Base-by-base conservation (phyloP, 2,888 invertebrate species). In the Trisateles emortualis region DNA sequence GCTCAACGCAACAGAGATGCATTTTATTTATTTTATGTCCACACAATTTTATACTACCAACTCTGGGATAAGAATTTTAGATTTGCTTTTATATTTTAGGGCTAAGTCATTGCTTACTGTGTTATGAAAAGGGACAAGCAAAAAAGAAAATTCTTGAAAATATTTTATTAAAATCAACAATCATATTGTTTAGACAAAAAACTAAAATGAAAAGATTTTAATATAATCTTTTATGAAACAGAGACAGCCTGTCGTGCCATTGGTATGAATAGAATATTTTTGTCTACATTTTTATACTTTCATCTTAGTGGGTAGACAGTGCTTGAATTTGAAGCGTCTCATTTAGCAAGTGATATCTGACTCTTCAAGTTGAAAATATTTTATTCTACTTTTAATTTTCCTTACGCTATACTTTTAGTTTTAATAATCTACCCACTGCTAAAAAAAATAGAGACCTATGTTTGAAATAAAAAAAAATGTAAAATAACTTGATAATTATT, bases 1-100 rank as follows among this genome's bases (percentile, higher is more conserved):
- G 72, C 63, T 59, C 71, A 72, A 77, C 76, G 68, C 68, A 63
- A 64, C 67, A 54, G 66, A 68, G 73, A 68, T 73, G 72, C 64
- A 68, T 57, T 72, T 69, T 78, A 68, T 73, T 73, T 74, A 68
- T 68, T 68, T 71, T 75, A 76, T 68, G 59, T n/a, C 32, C 26
- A 4, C 55, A 67, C 59, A 62, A 61, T 64, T 68, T 68, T 63
- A 65, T 59, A 54, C 60, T 49, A 52, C 52, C 41, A 52, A 52
- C 51, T 68, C 53, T 61, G 32, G 39, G 52, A 53, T 64, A 56
- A 52, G 44, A 40, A 47, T 54, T 58, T 56, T 13, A 51, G 49
- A 38, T 59, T 62, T 53, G 51, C 46, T 52, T 66, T 64, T 55
- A 56, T 57, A 41, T 59, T 49, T 53, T 44, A 24, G 36, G 39